A percentile compares a stretch with the other conserved stretches of the same genome.
phyloP scores from a whole-genome alignment of 2,888 invertebrate species.

The Temnothorax rugatulus region DNA sequence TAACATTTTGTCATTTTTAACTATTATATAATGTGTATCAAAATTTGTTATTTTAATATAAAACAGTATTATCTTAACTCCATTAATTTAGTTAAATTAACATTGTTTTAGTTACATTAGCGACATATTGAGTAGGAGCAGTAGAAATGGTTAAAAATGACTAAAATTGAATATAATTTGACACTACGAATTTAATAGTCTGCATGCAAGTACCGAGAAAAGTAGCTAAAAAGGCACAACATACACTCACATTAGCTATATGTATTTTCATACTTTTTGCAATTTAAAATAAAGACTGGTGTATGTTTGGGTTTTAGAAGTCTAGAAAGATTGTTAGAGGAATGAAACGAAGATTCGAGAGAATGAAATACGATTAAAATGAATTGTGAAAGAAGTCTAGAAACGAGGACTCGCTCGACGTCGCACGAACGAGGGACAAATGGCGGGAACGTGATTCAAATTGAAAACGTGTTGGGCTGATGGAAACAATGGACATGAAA shows the following conservation, averaged over 20 bases:
- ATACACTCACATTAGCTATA: background rate
- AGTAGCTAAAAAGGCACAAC: background rate
- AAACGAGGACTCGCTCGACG: background rate
- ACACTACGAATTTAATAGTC: no score
- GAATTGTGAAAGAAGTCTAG: background rate
- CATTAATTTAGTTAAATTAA: no score
- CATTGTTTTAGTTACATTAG: no score
- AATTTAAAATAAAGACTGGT: background rate
- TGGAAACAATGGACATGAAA: background rate
- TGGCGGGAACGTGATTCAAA: constrained; percentile 65
- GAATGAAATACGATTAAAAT: background rate
- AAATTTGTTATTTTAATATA: no score
- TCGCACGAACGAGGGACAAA: constrained; percentile 9
- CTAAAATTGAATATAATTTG: no score
- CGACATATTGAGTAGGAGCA: no score
- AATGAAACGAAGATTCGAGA: background rate
- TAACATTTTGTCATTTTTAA: no score
- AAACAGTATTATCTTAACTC: no score
- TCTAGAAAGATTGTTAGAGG: background rate
- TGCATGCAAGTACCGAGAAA: background rate
- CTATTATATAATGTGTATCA: no score
- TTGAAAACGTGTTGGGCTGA: constrained; percentile 52
- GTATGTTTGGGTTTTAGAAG: background rate
- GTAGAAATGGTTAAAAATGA: no score
- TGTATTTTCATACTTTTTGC: background rate